Evolutionary conservation across 1,140 invertebrate genomes (phyloP), one percentile per base, ranked within the genome.

Genomic region (Mylabris phalerata): DNA sequence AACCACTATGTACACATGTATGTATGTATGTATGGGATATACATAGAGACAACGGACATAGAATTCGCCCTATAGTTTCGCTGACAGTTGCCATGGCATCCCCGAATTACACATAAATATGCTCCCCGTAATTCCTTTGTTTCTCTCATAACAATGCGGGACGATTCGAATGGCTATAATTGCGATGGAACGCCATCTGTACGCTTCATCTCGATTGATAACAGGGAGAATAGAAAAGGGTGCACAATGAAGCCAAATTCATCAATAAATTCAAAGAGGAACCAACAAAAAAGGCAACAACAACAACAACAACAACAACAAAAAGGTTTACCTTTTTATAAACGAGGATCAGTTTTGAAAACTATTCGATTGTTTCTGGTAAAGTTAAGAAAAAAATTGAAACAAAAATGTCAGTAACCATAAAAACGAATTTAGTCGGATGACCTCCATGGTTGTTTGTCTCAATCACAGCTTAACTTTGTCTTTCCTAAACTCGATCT

Each of bases 341-440:
- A 32, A 19, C 1, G 19, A 1, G 19, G 1, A 19, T 19, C 19
- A 19, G 19, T 19, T 19, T 19, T 19, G 19, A 32, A 32, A 32
- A 32, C 32, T 4, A 32, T 32, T 32, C 7, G 4, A 32, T 32
- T 32, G 32, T 32, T 7, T 32, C 32, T 7, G 32, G 32, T 7
- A 5, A 32, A 5, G 32, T 32, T 32, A 32, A 32, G 32, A 32
- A 4, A 32, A 4, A 32, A 32, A 32, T 19, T 19, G 19, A 32
- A 32, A 32, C 32, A 32, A 32, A 32, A 32, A 32, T 32, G 2
- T 32, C 32, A 32, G 19, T 7, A 32, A 1, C 32, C 1, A 70
- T 68, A 68, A 70, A 70, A 70, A 68, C 65, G 66, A 70, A 70
- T 70, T 70, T 68, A 61, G 66, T 64, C 63, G 67, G 65, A 69